phyloP scores from a whole-genome alignment of 2,888 invertebrate species.

The Ligdia adustata region DNA sequence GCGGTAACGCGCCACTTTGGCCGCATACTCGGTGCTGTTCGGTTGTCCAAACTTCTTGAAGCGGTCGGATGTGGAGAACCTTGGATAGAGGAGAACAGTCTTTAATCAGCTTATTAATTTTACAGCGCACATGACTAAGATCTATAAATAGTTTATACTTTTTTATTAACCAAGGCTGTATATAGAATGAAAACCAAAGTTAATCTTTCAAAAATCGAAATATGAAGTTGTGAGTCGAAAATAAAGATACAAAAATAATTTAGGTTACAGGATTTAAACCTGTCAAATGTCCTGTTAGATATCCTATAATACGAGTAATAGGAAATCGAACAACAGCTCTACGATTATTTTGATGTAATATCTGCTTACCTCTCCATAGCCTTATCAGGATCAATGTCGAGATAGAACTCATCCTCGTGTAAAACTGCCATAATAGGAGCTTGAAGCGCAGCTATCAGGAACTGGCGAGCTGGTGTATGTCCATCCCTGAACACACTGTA shows the following conservation, averaged over 20 bases:
- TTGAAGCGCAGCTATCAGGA: slow-evolving; percentile 95
- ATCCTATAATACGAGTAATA: too few relatives aligned
- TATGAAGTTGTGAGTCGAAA: too few relatives aligned
- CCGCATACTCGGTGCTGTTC: slow-evolving; percentile 88
- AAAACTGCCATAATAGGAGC: slow-evolving; percentile 95
- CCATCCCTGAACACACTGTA: slow-evolving; percentile 96
- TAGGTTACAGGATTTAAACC: too few relatives aligned
- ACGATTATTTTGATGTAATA: not conserved
- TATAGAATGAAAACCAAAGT: too few relatives aligned
- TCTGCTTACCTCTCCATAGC: slow-evolving; percentile 85
- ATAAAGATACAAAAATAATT: too few relatives aligned
- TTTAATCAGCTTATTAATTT: not conserved
- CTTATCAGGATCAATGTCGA: slow-evolving; percentile 96
- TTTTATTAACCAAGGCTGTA: too few relatives aligned
- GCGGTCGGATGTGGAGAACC: slow-evolving; percentile 74
- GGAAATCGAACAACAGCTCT: too few relatives aligned
- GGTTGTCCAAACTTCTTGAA: slow-evolving; percentile 91
- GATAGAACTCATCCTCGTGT: slow-evolving; percentile 94
- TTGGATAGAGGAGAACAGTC: too few relatives aligned
- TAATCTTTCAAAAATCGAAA: too few relatives aligned
- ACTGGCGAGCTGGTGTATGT: slow-evolving; percentile 95
- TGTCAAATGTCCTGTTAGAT: too few relatives aligned
- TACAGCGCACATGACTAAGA: not conserved
- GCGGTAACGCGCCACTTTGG: slow-evolving; percentile 90
- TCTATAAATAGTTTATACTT: too few relatives aligned